Conservation (phyloP, 2,888 invertebrate genomes). For the Aplocera efformata region DNA sequence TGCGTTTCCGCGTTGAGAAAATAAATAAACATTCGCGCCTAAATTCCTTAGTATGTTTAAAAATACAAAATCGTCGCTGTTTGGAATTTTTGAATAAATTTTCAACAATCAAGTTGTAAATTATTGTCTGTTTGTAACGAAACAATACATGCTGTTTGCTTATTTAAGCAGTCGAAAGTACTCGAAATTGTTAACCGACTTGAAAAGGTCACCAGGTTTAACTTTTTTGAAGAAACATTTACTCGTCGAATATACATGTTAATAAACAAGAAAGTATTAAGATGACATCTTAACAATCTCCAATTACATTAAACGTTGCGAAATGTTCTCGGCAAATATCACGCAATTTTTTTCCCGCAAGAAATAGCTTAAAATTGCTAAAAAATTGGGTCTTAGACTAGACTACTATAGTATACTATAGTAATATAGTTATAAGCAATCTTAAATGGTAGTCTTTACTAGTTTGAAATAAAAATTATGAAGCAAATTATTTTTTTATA, state of each 20-base stretch:
- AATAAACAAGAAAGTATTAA: constrained; percentile 2
- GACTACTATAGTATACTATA: no score
- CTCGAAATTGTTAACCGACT: constrained; percentile 13
- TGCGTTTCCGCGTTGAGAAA: constrained; percentile 74
- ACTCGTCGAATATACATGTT: constrained; percentile 9
- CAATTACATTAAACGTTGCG: constrained; percentile 1
- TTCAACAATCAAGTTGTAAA: constrained; percentile 44
- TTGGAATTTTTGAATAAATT: constrained; percentile 40
- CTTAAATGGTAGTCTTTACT: no score
- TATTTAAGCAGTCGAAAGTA: constrained; percentile 20
- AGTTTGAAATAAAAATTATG: no score
- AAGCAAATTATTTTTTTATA: no score
- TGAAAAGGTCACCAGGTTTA: constrained; percentile 15
- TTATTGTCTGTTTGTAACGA: constrained; percentile 30
- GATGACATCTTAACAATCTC: constrained; percentile 4
- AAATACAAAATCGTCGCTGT: constrained; percentile 36
- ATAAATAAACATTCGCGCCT: constrained; percentile 68
- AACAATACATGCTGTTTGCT: constrained; percentile 22
- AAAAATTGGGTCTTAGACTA: no score
- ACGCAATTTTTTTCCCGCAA: no score
- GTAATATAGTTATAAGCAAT: no score
- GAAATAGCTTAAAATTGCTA: no score
- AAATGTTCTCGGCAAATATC: no score
- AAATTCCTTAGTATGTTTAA: constrained; percentile 40
- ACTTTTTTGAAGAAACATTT: constrained; percentile 9